phyloP scores from a whole-genome alignment of 1,140 invertebrate species.

The Lordiphosa collinella region DNA sequence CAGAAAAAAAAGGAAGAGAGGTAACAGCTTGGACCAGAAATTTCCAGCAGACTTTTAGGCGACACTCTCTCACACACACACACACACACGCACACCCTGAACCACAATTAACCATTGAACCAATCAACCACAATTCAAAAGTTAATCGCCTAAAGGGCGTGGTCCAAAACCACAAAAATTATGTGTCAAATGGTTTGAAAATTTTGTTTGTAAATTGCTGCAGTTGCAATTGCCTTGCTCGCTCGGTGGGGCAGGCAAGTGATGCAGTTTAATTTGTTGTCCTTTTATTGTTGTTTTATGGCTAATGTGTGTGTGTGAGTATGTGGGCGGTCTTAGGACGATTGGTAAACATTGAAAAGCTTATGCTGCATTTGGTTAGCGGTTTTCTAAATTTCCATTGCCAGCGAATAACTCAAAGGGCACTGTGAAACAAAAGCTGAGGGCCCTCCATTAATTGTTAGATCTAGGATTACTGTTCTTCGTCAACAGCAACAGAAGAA shows the following conservation, averaged over 20 bases:
- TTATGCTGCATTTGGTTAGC: constrained; percentile 65
- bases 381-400: constrained; percentile 47
- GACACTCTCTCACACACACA: no score
- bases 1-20: constrained; percentile 10
- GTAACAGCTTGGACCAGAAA: constrained; percentile 11
- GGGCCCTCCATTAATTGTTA: no score
- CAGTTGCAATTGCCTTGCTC: constrained; percentile 52
- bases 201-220: constrained; percentile 58
- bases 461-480: no score
- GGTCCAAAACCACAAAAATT: constrained; percentile 58
- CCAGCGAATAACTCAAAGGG: constrained; percentile 6
- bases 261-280: constrained; percentile 34
- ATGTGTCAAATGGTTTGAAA: constrained; percentile 67
- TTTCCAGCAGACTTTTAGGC: constrained; percentile 32
- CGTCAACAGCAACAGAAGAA: no score
- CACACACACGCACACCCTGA: constrained; percentile 4
- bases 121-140: constrained; percentile 46
- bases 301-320: neutral
- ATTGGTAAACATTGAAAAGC: constrained; percentile 26
- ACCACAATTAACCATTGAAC: constrained; percentile 60
- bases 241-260: no score
- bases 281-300: constrained; percentile 45
- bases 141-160: constrained; percentile 66
- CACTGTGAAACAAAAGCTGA: constrained; percentile 27
- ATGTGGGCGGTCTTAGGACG: neutral